Conservation (phyloP, 2,888 invertebrate species). For the Agrenia bidenticulata region DNA sequence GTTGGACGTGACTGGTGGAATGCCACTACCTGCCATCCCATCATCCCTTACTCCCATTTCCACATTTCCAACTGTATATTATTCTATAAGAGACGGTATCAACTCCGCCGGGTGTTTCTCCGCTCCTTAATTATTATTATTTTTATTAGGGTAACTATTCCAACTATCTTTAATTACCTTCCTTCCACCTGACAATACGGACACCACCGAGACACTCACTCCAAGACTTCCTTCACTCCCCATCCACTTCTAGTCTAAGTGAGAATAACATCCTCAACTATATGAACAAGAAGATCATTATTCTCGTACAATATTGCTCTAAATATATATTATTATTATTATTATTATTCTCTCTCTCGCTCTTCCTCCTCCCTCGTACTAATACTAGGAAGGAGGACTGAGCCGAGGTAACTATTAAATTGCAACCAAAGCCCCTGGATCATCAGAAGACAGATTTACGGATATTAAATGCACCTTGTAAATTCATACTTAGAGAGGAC, state of each 20-base stretch:
- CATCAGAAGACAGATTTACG: conserved; percentile 24
- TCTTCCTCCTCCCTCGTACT: too few relatives aligned
- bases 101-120: conserved; percentile 3
- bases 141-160: conserved; percentile 46
- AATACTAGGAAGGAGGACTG: too few relatives aligned
- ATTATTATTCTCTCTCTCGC: too few relatives aligned
- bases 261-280: too few relatives aligned
- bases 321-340: too few relatives aligned
- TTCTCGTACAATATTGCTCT: too few relatives aligned
- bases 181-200: conserved; percentile 27
- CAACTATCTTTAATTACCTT: conserved; percentile 50
- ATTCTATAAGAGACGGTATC: too few relatives aligned
- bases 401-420: too few relatives aligned
- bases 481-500: conserved; percentile 14
- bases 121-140: conserved; percentile 37
- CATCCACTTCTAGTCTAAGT: too few relatives aligned
- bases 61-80: not conserved
- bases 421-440: conserved; percentile 3
- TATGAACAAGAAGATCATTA: too few relatives aligned
- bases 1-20: conserved; percentile 47
- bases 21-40: conserved; percentile 36
- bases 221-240: too few relatives aligned
- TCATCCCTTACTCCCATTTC: conserved; percentile 3
- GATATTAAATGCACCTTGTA: conserved; percentile 19
- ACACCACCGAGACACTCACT: not conserved